A percentile compares a stretch with the other conserved stretches of the same genome.
These are phyloP conservation scores for Chaunax sp. DNA, from an alignment of 2,797 vertebrate genomes.

Conservation along the genomic window DNA sequence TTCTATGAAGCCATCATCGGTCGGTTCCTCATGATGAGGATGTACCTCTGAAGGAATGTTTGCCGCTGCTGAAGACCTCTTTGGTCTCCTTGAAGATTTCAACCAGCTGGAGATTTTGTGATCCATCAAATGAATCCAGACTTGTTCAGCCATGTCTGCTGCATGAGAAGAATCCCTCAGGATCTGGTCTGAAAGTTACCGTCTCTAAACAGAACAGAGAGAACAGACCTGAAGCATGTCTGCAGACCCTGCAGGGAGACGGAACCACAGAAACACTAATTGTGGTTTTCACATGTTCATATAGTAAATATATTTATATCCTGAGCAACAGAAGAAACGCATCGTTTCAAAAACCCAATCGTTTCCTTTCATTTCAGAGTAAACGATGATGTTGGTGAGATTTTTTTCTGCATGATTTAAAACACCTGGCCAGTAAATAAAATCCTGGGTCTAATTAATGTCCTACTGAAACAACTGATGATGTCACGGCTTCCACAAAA, in stretches of 20 bases:
- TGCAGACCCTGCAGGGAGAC: slow-evolving; percentile 32
- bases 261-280: slow-evolving; percentile 44
- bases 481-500: no score
- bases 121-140: slow-evolving; percentile 24
- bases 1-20: no score
- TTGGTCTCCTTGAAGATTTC: slow-evolving; percentile 25
- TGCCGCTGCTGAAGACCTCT: slow-evolving; percentile 19
- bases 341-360: no score
- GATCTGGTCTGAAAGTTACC: slow-evolving; percentile 8
- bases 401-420: no score
- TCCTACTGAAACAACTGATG: no score
- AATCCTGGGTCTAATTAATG: no score
- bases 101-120: slow-evolving; percentile 2
- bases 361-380: no score
- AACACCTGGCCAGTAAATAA: no score
- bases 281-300: no score
- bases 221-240: slow-evolving; percentile 36
- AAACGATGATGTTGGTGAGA: no score
- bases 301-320: no score
- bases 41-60: slow-evolving; percentile 26
- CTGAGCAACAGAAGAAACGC: no score
- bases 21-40: not conserved
- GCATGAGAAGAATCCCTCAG: not conserved
- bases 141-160: slow-evolving; percentile 14
- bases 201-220: slow-evolving; percentile 12